Base-by-base conservation (phyloP, 2,888 invertebrate species). In the Tinea semifulvella region DNA sequence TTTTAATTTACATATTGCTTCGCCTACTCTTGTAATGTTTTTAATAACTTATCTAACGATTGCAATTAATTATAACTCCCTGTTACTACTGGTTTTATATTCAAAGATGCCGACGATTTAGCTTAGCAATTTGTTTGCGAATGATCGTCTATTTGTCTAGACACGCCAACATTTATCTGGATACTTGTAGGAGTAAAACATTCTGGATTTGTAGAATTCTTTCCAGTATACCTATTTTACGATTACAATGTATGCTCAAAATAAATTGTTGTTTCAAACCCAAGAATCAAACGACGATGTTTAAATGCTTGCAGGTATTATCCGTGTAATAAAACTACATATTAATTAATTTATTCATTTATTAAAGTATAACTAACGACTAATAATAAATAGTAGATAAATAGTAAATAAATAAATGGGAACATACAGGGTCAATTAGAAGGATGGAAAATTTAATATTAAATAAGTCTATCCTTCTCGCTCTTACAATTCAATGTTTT, bases 111-210 rank as follows among this genome's bases (percentile, higher is more conserved):
- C 31, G 31, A 31, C 14, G 6, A 31, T 14, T 14, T 31, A 14
- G 13, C 31, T 14, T 11, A n/a, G 31, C 14, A 31, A 31, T 31
- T 31, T 31, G 31, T 31, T 31, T 31, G 14, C 11, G 31, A 14
- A n/a, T 2, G 11, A 31, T 31, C 31, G 31, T 31, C 31, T 31
- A 31, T 31, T 31, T 31, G 31, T 31, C 31, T 31, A 31, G 31
- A 14, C 31, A 31, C 6, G 13, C 31, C 14, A 13, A 31, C 31
- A 31, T 31, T 31, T n/a, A 31, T 4, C 31, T 3, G 31, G 11
- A 14, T 14, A 14, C 14, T 31, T 14, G 31, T 31, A 31, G 31
- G 11, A 11, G 14, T 31, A 31, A 14, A 31, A 31, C 11, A 31
- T 13, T 11, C 31, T 11, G 31, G 13, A 31, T 31, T 13, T 13